Evolutionary conservation across 2,797 vertebrate genomes (phyloP).

Genomic region (Poeciliopsis infans): DNA sequence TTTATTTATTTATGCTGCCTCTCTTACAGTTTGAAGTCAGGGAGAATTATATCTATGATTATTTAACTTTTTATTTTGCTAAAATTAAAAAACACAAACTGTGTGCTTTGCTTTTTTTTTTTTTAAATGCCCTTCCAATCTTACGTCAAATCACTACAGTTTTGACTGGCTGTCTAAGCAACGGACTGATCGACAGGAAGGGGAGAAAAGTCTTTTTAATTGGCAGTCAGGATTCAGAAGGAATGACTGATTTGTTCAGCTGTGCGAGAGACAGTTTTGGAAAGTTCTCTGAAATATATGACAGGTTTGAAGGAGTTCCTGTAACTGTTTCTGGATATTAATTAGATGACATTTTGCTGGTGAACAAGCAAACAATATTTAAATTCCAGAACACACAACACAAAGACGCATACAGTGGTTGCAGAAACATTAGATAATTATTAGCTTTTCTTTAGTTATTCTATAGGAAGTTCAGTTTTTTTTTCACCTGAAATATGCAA

Average conservation of each 20-base stretch:
- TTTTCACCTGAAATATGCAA: neutral
- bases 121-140: constrained; percentile 19
- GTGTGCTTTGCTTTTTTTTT: constrained; percentile 7
- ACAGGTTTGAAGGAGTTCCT: constrained; percentile 9
- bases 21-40: constrained; percentile 5
- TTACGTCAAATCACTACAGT: constrained; percentile 32
- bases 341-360: constrained; percentile 28
- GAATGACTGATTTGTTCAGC: constrained; percentile 52
- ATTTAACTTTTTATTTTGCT: constrained; percentile 14
- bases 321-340: constrained; percentile 18
- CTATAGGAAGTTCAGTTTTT: neutral
- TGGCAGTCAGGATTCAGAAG: constrained; percentile 50
- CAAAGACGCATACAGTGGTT: neutral
- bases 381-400: too few species aligned
- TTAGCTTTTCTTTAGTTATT: neutral
- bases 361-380: neutral
- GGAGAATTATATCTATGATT: constrained; percentile 3
- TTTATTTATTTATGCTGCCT: neutral
- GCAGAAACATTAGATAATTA: neutral
- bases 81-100: constrained; percentile 13
- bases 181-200: constrained; percentile 40
- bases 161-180: constrained; percentile 31
- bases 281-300: constrained; percentile 24
- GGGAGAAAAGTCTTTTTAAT: constrained; percentile 56
- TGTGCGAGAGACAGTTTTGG: constrained; percentile 29